Evolutionary conservation across 2,888 invertebrate genomes (phyloP), one percentile per base, ranked within the genome.

Genomic region (Himalopsyche japonica): DNA sequence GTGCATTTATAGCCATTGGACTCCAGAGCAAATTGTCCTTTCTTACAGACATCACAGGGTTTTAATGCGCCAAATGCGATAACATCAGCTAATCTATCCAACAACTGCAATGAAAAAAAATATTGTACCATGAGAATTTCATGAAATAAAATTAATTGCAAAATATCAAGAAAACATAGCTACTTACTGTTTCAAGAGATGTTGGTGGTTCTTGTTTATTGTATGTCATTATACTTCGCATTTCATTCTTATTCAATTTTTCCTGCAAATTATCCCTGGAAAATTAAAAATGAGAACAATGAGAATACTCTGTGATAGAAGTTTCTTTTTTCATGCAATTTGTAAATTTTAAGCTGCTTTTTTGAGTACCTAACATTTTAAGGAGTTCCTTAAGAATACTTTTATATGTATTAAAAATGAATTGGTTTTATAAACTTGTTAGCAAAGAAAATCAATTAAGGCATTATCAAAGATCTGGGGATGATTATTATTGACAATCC

Each of bases 31-130:
- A 96, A 92, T 88, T 97, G 96, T 0, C 97, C 97, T 1, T 92
- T 90, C 80, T 94, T 93, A 89, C 99, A 99, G 88, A 95, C 95
- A 0, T 94, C 90, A 88, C 99, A 99, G 0, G 94, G 94, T 85
- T 93, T 90, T 3, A 98, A 91, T 2, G 95, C 94, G 43, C 99
- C 99, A 91, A 99, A 99, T 0, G 95, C 93, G 94, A 99, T 95
- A 47, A 94, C 93, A 90, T 99, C 99, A 12, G 96, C 93, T 6
- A 98, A 89, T 80, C 93, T 93, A 89, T 98, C 97, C 83, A 96
- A 89, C 83, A 95, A 93, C 96, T 97, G 89, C 37, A 91, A 91
- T 85, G 76, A 83, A 79, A 79, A 80, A 57, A 24, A 85, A 85
- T 30, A 24, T 77, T n/a, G 8, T 48, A 81, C 86, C 20, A 24